Base-by-base conservation (phyloP, 2,797 vertebrate species). In the Muscicapa striata region DNA sequence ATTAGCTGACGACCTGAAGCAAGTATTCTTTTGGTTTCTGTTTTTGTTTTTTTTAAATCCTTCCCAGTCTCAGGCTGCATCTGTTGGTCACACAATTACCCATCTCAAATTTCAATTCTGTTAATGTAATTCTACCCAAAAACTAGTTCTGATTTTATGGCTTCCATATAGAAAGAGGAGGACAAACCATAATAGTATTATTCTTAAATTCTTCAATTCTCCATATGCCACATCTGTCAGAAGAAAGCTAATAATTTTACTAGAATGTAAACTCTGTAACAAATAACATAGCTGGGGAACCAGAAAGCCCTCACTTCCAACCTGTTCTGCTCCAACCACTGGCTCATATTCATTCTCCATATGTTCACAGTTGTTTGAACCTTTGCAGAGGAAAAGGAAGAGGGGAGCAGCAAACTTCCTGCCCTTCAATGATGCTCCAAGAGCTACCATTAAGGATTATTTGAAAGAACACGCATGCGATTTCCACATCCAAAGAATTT, bases 1-100 rank as follows among this genome's bases (percentile, higher is more conserved):
- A 68, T 87, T 87, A 94, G 67, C 30, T 68, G 73, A 81, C 38
- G 38, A 89, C 80, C 74, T 64, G 38, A 72, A 89, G 79, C 58
- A 69, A 93, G 40, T 51, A 57, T 58, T 82, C 48, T 7, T 77
- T 68, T 80, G 19, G 61, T 83, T 91, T 93, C 67, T 91, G 55
- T 0, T 66, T 89, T 43, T 27, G 16, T 16, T 46, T 66, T 59
- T 40, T 14, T 10, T 0, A 34, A 76, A 55, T 29, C 26, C 41
- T 78, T 46, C 43, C 54, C 52, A 61, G 4, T 78, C 67, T 92
- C 48, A 57, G 45, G 40, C 41, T 64, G 43, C 48, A 78, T 62
- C 32, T 86, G 36, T 16, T 79, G 59, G 52, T 63, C 88, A 77
- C 80, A 79, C 27, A 63, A 80, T 68, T 76, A 80, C 34, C 51